These are phyloP conservation scores for Phalacrocorax aristotelis DNA, from an alignment of 2,113 vertebrate species.

Conservation along the genomic window DNA sequence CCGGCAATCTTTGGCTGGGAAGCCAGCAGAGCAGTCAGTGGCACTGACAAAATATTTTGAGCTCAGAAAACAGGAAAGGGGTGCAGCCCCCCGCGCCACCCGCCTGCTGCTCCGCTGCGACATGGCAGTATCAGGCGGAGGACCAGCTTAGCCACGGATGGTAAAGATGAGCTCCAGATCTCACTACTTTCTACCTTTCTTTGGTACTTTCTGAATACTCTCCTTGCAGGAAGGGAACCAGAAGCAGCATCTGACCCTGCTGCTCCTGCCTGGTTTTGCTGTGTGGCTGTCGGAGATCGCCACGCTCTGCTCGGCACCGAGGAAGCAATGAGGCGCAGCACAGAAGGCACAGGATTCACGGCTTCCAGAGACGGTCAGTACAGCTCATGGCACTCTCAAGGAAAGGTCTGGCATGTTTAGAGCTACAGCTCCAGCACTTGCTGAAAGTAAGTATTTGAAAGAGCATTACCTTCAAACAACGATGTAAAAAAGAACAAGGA, in stretches of 20 bases:
- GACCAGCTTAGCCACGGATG: not conserved
- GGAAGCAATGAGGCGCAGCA: too few relatives aligned
- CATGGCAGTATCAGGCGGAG: rapidly evolving
- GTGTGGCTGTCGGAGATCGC: not conserved
- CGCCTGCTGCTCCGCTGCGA: not conserved
- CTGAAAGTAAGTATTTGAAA: not conserved
- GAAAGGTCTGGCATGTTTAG: not conserved
- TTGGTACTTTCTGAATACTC: not conserved
- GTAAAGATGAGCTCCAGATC: not conserved
- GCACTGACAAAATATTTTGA: too few relatives aligned
- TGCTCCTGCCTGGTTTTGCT: not conserved
- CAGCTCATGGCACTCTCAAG: not conserved
- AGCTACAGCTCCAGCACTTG: not conserved
- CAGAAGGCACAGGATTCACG: not conserved
- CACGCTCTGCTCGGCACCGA: not conserved
- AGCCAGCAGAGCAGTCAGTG: not conserved
- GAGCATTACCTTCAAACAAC: not conserved
- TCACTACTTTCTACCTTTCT: not conserved
- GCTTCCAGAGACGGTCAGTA: not conserved
- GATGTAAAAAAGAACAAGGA: too few relatives aligned
- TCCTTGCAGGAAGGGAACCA: not conserved
- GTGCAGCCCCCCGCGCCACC: too few relatives aligned
- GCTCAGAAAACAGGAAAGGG: not conserved
- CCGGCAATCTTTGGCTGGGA: not conserved
- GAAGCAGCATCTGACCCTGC: not conserved